Base-by-base conservation (phyloP, 53 echinoderm and acorn worm genomes). In the Astropecten irregularis region DNA sequence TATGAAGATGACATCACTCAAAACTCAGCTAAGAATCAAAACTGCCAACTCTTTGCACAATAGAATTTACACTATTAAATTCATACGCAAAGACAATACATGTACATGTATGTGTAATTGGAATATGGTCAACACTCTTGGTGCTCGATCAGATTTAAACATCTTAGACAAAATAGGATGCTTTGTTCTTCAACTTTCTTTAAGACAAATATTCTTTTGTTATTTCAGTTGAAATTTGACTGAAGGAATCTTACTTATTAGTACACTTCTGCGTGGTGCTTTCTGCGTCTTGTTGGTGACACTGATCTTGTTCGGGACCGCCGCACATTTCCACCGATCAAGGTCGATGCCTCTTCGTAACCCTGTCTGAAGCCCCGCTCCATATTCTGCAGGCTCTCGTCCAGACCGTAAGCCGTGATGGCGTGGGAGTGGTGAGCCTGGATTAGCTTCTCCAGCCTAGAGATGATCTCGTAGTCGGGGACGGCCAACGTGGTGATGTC, bases 381-480 rank as follows among this genome's bases (percentile, higher is more conserved):
- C 92, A 95, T 92, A 39, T 90, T 88, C 15, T 79, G 72, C 84
- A 99, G 54, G 64, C 90, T 90, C 49, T 92, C 83, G 48, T 96
- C 94, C 55, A 94, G 66, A 13, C 90, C 84, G 32, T 88, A 84
- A 1, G 95, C 84, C 0, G 95, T 95, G 65, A 99, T 87, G 47
- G 99, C 79, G 53, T 99, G 95, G 4, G 99, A 95, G 84, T 99
- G 99, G 68, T 99, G 99, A 0, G 99, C 99, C 90, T 99, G 99
- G 65, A 99, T 99, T 33, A 99, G 76, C 86, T 95, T 95, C 82
- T 99, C 99, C 71, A 99, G 62, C 48, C 95, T 82, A 27, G 99
- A 81, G 82, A 99, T 95, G 85, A 99, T 95, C 88, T 99, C 99
- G 33, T 99, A 99, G 86, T 99, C 99, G 0, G 99, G 99, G 3